Percentiles rank a stretch among this genome's conserved stretches.
These are phyloP conservation scores for Drosophila funebris DNA, from an alignment of 1,140 invertebrate species.

Conservation along the genomic window DNA sequence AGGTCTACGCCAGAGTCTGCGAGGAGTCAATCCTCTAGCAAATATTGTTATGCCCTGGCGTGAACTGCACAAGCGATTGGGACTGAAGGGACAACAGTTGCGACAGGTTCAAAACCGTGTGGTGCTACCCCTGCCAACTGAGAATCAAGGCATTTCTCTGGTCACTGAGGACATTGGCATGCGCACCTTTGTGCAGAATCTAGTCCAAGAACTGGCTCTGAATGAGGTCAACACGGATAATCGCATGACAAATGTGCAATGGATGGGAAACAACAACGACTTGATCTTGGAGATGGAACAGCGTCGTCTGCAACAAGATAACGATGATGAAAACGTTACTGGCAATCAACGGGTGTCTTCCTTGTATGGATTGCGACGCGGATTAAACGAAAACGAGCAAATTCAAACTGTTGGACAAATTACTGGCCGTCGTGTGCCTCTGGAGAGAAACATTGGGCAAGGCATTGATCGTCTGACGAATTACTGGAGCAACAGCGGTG, in stretches of 20 bases:
- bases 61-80: constrained; percentile 72
- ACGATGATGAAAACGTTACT: background rate
- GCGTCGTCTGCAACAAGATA: constrained; percentile 15
- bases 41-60: constrained; percentile 58
- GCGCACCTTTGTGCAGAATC: constrained; percentile 56
- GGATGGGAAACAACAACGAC: background rate
- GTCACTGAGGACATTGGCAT: constrained; percentile 72
- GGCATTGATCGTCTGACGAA: background rate
- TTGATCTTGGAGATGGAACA: constrained; percentile 13
- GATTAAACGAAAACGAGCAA: constrained; percentile 29
- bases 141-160: constrained; percentile 32
- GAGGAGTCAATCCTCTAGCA: constrained; percentile 33
- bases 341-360: constrained; percentile 43
- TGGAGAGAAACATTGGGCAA: constrained; percentile 29
- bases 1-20: constrained; percentile 23
- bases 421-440: constrained; percentile 29
- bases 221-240: constrained; percentile 23
- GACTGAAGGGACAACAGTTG: constrained; percentile 31
- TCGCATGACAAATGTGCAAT: background rate
- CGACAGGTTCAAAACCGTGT: background rate
- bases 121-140: constrained; percentile 28
- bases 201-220: constrained; percentile 63
- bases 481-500: no score
- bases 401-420: background rate
- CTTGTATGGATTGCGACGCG: constrained; percentile 14